A percentile compares a stretch with the other conserved stretches of the same genome.
These are phyloP conservation scores for Melanocharis versteri DNA, from an alignment of 2,113 vertebrate genomes.

Conservation along the genomic window DNA sequence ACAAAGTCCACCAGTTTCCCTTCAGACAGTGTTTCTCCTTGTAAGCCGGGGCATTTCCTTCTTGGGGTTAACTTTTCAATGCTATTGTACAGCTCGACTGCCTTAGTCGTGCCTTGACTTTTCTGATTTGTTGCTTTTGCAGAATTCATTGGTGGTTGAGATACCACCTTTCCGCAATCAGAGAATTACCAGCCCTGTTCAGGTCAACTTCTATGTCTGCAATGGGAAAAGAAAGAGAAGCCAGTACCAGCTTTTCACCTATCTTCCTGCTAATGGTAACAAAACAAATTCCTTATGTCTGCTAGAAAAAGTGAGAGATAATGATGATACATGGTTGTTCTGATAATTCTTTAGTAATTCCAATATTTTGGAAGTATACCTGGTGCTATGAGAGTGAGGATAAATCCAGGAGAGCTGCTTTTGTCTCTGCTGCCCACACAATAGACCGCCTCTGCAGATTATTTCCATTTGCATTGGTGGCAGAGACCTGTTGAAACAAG, in stretches of 20 bases:
- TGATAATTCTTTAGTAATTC: not conserved
- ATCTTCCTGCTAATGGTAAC: slow-evolving; percentile 93
- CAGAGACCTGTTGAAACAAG: not conserved
- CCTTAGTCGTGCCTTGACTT: not conserved
- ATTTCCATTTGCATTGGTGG: not conserved
- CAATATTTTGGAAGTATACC: not conserved
- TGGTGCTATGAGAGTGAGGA: not conserved
- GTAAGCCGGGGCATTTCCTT: not conserved
- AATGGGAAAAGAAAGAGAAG: slow-evolving; percentile 98
- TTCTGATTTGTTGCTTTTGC: not conserved
- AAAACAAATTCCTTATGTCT: slow-evolving; percentile 26
- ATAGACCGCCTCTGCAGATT: not conserved
- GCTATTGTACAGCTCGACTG: not conserved
- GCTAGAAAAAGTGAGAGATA: not conserved
- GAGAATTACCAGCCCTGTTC: slow-evolving; percentile 88
- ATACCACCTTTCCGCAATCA: slow-evolving; percentile 94
- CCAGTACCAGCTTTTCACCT: slow-evolving; percentile 95
- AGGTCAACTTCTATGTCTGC: slow-evolving; percentile 97
- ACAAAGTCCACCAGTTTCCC: not conserved
- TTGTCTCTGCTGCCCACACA: not conserved
- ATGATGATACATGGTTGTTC: not conserved
- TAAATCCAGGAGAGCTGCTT: not conserved
- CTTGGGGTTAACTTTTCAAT: not conserved
- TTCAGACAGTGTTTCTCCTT: not conserved
- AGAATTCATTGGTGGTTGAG: slow-evolving; percentile 89